Base-by-base conservation (phyloP, 2,113 vertebrate species). In the Melanocharis versteri region DNA sequence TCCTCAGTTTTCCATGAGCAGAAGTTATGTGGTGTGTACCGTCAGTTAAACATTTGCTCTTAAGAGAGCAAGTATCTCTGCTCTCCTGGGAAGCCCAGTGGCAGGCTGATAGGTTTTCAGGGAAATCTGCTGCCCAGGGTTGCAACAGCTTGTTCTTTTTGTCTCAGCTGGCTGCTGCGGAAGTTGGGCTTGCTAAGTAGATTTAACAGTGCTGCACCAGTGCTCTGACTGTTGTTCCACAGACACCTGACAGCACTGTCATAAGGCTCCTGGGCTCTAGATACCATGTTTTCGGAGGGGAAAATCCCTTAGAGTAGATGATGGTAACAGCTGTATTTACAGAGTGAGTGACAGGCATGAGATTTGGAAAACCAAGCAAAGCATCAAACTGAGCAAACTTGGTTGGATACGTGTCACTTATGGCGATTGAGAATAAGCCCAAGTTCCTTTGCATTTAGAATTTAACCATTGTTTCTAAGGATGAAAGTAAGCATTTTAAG, bases 361-460 rank as follows among this genome's bases (percentile, higher is more conserved):
- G 51, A 57, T 69, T 42, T 60, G 35, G 45, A 61, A 73, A 91
- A 42, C 16, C 5, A 69, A 48, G 18, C 15, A 53, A 85, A 84
- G 40, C 62, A 42, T 71, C 69, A 40, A 79, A 66, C 12, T 33
- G 45, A 77, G 65, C 40, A 57, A 30, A 60, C 35, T 37, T 61
- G 15, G 23, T 22, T 70, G n/a, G 37, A 27, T 68, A 26, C 0
- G 0, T 16, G 42, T 58, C 68, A 44, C 17, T 81, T 80, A 11
- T 0, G 1, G 64, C 0, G 0, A 15, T 3, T n/a, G 40, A 82
- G 48, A 78, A 40, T 44, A 57, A 69, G 14, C 7, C 3, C 20
- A 37, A 70, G 27, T 84, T 73, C 65, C 35, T 56, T 9, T 69
- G 64, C 47, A 44, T 50, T 89, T 62, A 64, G 60, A 89, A 60